phyloP scores from a whole-genome alignment of 2,113 vertebrate genomes.

The Coregonus clupeaformis region DNA sequence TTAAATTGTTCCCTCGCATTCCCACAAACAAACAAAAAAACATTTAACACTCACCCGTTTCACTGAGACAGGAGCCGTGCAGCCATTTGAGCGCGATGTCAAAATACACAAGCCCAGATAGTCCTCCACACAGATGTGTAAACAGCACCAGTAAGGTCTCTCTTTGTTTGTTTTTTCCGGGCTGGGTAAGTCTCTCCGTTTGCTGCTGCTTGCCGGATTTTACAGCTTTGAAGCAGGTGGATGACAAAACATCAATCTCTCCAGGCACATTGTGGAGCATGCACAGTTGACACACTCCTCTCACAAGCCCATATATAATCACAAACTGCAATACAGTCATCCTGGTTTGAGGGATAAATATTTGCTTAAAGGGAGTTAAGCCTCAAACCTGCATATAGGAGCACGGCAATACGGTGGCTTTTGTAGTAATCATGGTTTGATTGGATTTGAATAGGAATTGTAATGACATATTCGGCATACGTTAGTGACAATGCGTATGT shows the following conservation, averaged over 20 bases:
- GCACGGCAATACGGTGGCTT: conserved; percentile 24
- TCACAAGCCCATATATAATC: conserved; percentile 69
- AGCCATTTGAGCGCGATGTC: conserved; percentile 62
- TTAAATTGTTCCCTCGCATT: conserved; percentile 62
- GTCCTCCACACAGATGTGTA: conserved; percentile 77
- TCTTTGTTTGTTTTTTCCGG: conserved; percentile 87
- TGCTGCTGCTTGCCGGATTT: conserved; percentile 69
- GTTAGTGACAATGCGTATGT: no score
- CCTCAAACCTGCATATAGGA: conserved; percentile 48
- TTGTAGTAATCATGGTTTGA: conserved; percentile 48
- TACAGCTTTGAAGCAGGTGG: conserved; percentile 81
- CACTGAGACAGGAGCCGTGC: conserved; percentile 62
- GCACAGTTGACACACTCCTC: conserved; percentile 70
- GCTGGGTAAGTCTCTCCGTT: conserved; percentile 69
- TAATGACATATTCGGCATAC: no score
- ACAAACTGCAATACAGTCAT: conserved; percentile 62
- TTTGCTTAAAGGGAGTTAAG: conserved; percentile 54
- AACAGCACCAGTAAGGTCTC: conserved; percentile 85
- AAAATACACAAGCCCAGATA: conserved; percentile 70
- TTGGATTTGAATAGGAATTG: conserved; percentile 20
- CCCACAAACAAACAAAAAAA: conserved; percentile 56
- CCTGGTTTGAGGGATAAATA: conserved; percentile 38
- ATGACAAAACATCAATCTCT: conserved; percentile 83
- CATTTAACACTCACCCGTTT: conserved; percentile 73
- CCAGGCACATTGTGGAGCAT: conserved; percentile 73